Evolutionary conservation across 2,888 invertebrate genomes (phyloP).

Genomic region (Drosophila mettleri): DNA sequence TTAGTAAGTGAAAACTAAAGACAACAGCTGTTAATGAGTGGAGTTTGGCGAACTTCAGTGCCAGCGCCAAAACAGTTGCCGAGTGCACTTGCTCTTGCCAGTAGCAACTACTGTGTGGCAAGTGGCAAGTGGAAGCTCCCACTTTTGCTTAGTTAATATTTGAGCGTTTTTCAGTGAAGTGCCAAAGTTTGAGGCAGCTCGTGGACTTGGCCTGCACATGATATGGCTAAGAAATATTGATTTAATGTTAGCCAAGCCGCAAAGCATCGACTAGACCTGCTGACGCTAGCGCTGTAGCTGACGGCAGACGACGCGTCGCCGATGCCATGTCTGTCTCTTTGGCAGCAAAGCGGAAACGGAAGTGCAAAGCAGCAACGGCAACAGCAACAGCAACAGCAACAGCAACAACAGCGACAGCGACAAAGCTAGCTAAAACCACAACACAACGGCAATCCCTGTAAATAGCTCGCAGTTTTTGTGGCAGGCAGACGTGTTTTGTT

Average conservation of each 20-base stretch:
- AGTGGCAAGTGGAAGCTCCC: conserved; percentile 37
- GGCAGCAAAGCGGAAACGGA: conserved; percentile 67
- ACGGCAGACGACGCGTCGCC: conserved; percentile 62
- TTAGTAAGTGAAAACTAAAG: conserved; percentile 58
- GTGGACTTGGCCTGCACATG: conserved; percentile 50
- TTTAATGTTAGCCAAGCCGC: conserved; percentile 49
- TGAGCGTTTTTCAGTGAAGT: conserved; percentile 48
- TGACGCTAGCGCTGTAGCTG: conserved; percentile 32
- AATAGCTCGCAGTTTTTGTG: conserved; percentile 55
- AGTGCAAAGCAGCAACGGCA: conserved; percentile 59
- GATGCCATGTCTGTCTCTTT: conserved; percentile 13
- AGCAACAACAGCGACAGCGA: conserved; percentile 10
- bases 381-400: conserved; percentile 23
- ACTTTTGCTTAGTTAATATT: conserved; percentile 66
- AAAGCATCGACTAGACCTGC: conserved; percentile 54
- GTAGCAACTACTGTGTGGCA: conserved; percentile 3
- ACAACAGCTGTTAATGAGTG: conserved; percentile 76
- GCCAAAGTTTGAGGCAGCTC: conserved; percentile 35
- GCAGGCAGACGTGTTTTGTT: conserved; percentile 37
- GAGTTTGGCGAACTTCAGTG: conserved; percentile 51
- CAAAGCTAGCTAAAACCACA: conserved; percentile 57
- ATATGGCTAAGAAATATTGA: conserved; percentile 70
- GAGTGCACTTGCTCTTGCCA: conserved; percentile 12
- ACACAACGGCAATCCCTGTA: conserved; percentile 61
- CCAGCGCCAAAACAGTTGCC: conserved; percentile 16